Evolutionary conservation across 2,113 vertebrate species (phyloP), one percentile per base, ranked within the genome.

Genomic region (Edolisoma coerulescens): DNA sequence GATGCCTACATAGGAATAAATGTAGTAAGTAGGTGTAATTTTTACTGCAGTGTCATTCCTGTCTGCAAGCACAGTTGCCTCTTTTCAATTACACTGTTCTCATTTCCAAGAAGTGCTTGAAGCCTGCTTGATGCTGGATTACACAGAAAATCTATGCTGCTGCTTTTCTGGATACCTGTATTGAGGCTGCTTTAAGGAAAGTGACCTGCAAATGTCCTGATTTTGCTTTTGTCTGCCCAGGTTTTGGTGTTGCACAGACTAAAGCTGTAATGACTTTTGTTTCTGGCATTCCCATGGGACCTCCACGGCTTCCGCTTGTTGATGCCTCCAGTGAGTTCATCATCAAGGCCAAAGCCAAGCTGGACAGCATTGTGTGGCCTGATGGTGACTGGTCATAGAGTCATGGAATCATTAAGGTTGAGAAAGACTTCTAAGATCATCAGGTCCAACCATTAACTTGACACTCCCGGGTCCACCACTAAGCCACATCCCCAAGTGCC

Each of bases 281-380:
- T 87, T 99, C 99, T 11, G 99, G 99, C 64, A 96, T 99, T 95
- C 74, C 95, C 17, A 98, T 99, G 97, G 99, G 99, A n/a, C 99
- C 99, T 14, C 99, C 99, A 13, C 98, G 99, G 23, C 98, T 98
- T 67, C 99, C 99, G 0, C 88, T 99, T 79, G 94, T 96, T 83
- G 96, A 49, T 2, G 98, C 98, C 87, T 97, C 98, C 16, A n/a
- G 44, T 15, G 96, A 90, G 16, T 93, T 89, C 24, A 97, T 96
- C 3, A 7, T 30, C 63, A 60, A 94, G 68, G 97, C 98, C 24
- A 95, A 90, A 63, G 92, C 97, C 87, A 99, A 99, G 91, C 97
- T 99, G 74, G 96, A 97, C 26, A 92, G 97, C 88, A 88, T 96
- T 35, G 93, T 87, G 59, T 97, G 93, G 96, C 92, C 89, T 67